A percentile compares a stretch with the other conserved stretches of the same genome.
Evolutionary conservation across 2,888 invertebrate species (phyloP).

Genomic region (Watsonalla cultraria): DNA sequence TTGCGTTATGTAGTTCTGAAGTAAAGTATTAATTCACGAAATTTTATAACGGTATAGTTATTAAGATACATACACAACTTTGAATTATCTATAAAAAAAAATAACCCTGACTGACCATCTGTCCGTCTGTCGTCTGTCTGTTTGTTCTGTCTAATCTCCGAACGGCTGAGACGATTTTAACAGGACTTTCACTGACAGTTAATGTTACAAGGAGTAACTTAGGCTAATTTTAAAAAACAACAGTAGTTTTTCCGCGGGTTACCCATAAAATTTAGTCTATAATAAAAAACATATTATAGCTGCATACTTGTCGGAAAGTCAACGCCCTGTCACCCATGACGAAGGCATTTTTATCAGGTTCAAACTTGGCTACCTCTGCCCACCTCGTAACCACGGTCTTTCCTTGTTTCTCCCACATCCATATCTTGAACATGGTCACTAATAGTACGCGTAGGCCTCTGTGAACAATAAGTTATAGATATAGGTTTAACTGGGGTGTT

Average conservation of each 20-base stretch:
- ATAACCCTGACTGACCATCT: no score
- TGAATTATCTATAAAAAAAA: no score
- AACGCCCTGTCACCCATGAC: conserved; percentile 82
- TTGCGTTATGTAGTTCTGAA: no score
- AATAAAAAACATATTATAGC: no score
- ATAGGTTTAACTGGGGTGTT: not conserved
- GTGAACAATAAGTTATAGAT: conserved; percentile 32
- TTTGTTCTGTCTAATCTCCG: not conserved
- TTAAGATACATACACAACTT: no score
- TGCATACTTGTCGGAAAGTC: conserved; percentile 83
- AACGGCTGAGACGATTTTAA: no score
- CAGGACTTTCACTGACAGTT: no score
- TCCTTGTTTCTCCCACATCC: conserved; percentile 71
- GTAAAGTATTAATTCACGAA: no score
- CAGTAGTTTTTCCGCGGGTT: no score
- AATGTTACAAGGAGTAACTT: no score
- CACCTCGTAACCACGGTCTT: conserved; percentile 79
- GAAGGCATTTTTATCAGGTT: conserved; percentile 84
- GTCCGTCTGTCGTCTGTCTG: no score
- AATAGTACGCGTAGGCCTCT: conserved; percentile 78
- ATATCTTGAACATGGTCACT: conserved; percentile 70
- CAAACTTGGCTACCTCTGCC: conserved; percentile 59
- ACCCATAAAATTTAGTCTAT: not conserved
- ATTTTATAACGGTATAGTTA: not conserved
- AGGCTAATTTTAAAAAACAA: no score